Base-by-base conservation (phyloP, 2,113 vertebrate species). In the Tachysurus vachellii region DNA sequence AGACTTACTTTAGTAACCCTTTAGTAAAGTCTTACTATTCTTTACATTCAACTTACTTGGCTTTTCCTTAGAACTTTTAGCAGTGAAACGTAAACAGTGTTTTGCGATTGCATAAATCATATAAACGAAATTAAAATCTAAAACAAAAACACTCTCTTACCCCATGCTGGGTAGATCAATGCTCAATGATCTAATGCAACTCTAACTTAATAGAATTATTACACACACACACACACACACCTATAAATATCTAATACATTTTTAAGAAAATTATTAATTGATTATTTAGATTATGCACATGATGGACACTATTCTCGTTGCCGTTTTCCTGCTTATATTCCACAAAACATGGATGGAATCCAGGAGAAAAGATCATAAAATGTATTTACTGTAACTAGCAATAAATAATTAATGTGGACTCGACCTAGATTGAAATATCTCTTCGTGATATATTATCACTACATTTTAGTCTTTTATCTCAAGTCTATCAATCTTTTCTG, bases 401-500 rank as follows among this genome's bases (percentile, higher is more conserved):
- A 73, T 31, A 26, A 79, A 70, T 57, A 70, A 84, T 71, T 56
- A 42, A 70, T 56, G 62, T 54, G 64, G 23, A 31, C 54, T 84
- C 1, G 42, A 61, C 23, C 70, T 75, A 59, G 56, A 36, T 42
- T 26, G 54, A 85, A 85, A 85, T 66, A 54, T 79, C 73, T 62
- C 57, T 26, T 8, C 50, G 10, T 66, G 83, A 82, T 68, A 82
- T 64, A 88, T 81, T 66, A 80, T 56, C 66, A 50, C 42, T 56
- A 26, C 23, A 73, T 80, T 83, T 64, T 64, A 23, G 26, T 59
- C 75, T 77, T 83, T 80, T 62, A 85, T 86, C 81, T 87, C 23
- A 1, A 66, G 57, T 23, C 75, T 82, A 71, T 73, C 44, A 57
- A 87, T 87, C 85, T 85, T 71, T 84, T 81, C 50, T 64, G 76